Evolutionary conservation across 2,888 invertebrate species (phyloP).

Genomic region (Aromia moschata): DNA sequence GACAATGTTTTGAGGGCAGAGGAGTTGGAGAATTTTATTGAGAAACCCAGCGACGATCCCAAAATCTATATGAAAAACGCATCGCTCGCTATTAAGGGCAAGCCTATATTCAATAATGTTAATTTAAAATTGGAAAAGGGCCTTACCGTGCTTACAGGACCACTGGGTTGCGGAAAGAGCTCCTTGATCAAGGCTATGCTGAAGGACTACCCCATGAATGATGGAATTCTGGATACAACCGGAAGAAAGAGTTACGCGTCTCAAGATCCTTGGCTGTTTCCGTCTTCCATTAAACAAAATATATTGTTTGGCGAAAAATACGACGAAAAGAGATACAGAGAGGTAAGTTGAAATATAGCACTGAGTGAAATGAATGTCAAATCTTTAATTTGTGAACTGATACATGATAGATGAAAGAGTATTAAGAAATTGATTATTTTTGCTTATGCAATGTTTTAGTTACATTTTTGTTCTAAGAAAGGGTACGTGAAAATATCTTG

Average conservation of each 20-base stretch:
- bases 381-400: no score
- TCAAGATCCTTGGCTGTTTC: slow-evolving; percentile 56
- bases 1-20: slow-evolving; percentile 32
- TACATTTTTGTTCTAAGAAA: no score
- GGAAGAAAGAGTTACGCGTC: slow-evolving; percentile 53
- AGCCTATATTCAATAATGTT: slow-evolving; percentile 59
- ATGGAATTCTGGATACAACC: slow-evolving; percentile 39
- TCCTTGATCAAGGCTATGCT: slow-evolving; percentile 50
- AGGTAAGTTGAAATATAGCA: slow-evolving; percentile 6
- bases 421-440: no score
- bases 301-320: slow-evolving; percentile 58
- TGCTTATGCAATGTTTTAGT: no score
- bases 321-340: slow-evolving; percentile 45
- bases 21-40: slow-evolving; percentile 25
- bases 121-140: slow-evolving; percentile 60
- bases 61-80: slow-evolving; percentile 29
- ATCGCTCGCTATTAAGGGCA: slow-evolving; percentile 43
- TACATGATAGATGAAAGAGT: no score
- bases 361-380: no score
- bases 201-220: slow-evolving; percentile 45
- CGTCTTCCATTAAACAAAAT: slow-evolving; percentile 53
- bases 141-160: slow-evolving; percentile 69
- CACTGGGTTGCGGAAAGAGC: slow-evolving; percentile 62
- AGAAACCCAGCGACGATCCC: slow-evolving; percentile 25
- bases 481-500: no score